Conservation (phyloP, 2,113 vertebrate species). For the Psophia crepitans region DNA sequence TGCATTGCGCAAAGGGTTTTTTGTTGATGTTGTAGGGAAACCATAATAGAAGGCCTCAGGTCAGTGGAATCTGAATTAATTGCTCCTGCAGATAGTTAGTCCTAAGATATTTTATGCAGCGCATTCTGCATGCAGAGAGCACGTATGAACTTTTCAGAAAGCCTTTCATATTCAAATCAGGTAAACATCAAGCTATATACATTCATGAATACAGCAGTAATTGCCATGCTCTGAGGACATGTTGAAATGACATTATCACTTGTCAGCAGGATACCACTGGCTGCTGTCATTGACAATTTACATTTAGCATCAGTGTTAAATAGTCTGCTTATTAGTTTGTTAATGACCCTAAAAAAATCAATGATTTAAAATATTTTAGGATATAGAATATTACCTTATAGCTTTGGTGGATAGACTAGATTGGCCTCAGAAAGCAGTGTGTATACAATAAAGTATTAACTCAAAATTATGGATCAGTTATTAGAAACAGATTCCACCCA, state of each 20-base stretch:
- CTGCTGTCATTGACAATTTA: slow-evolving; percentile 51
- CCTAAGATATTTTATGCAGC: not conserved
- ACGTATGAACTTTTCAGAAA: not conserved
- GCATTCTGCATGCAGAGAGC: not conserved
- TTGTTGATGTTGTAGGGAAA: not conserved
- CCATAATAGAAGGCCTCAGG: not conserved
- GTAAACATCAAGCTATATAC: slow-evolving; percentile 52
- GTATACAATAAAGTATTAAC: not conserved
- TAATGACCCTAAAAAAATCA: slow-evolving; percentile 24
- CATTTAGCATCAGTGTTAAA: slow-evolving; percentile 54
- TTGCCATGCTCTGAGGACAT: slow-evolving; percentile 55
- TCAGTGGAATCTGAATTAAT: slow-evolving; percentile 39
- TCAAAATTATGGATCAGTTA: not conserved
- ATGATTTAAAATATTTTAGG: slow-evolving; percentile 35
- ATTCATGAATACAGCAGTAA: slow-evolving; percentile 39
- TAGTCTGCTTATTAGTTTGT: slow-evolving; percentile 28
- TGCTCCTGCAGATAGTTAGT: slow-evolving; percentile 30
- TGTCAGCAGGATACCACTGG: slow-evolving; percentile 46
- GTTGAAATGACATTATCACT: slow-evolving; percentile 43
- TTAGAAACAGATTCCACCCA: not conserved
- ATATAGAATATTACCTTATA: not conserved
- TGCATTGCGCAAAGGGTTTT: not conserved
- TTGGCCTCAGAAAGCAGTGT: not conserved
- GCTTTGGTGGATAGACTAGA: not conserved
- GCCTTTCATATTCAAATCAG: slow-evolving; percentile 49